Base-by-base conservation (phyloP, 1,140 invertebrate genomes). In the Aradophagus sp. region DNA sequence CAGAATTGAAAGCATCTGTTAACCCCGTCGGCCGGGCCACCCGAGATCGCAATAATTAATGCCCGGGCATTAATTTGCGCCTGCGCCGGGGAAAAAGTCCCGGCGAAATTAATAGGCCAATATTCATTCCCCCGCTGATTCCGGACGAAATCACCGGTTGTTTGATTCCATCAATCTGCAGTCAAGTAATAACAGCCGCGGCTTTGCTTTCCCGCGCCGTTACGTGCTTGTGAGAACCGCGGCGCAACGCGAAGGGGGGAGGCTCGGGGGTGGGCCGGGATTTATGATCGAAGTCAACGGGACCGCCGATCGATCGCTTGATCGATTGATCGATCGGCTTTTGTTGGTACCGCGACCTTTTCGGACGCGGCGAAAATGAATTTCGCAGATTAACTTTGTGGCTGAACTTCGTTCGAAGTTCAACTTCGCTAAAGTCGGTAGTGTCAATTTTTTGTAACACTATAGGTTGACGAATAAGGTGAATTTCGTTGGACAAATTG, bases 101-200 rank as follows among this genome's bases (percentile, higher is more conserved):
- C 65, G 48, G 34, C 58, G 79, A 81, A 81, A 82, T 83, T 83
- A 83, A 83, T 83, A 82, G 81, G 77, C 74, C 77, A 67, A 74
- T 81, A 82, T 84, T 68, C 81, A 81, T 82, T 84, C 82, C 80
- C n/a, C 78, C 78, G 58, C 80, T 80, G 82, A 84, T 83, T 81
- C 80, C 70, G 70, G 71, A 61, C 78, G 75, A 84, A 82, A 84
- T 84, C 73, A 84, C 80, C 76, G 78, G 79, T 80, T 83, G 76
- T 77, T 77, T 80, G 77, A 82, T 82, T 82, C 77, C 80, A 82
- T 82, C 80, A 80, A 82, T 81, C 80, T 81, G 71, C 74, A 66
- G 68, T 55, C 56, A 75, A 76, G 78, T 81, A 82, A 82, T 79
- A 80, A 82, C 77, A 80, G 78, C 67, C 52, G 38, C 66, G n/a